phyloP scores from a whole-genome alignment of 2,888 invertebrate species.

The Drosophila mimica region DNA sequence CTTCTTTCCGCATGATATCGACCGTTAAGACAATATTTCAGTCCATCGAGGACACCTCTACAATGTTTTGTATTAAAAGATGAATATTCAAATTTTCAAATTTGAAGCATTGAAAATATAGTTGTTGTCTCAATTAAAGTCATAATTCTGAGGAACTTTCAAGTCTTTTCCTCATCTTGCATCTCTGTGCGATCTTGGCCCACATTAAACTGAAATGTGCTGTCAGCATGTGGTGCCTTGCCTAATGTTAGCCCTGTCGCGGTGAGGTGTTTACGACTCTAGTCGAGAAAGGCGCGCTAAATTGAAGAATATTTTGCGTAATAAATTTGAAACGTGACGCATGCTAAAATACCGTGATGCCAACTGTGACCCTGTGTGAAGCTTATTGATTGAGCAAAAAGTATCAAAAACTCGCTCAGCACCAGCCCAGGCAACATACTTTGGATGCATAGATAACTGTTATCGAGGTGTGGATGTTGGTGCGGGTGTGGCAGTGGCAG shows the following conservation, averaged over 20 bases:
- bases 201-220: slow-evolving; percentile 41
- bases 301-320: slow-evolving; percentile 75
- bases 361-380: slow-evolving; percentile 54
- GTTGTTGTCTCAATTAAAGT: slow-evolving; percentile 41
- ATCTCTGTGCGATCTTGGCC: slow-evolving; percentile 8
- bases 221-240: slow-evolving; percentile 53
- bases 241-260: slow-evolving; percentile 38
- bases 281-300: slow-evolving; percentile 57
- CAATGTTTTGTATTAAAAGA: neutral
- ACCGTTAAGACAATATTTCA: neutral
- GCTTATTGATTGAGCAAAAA: slow-evolving; percentile 71
- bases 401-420: slow-evolving; percentile 32
- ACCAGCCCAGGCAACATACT: slow-evolving; percentile 21
- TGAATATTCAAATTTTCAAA: neutral
- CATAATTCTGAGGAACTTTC: slow-evolving; percentile 13
- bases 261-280: slow-evolving; percentile 43
- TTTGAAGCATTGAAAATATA: neutral
- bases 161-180: slow-evolving; percentile 8
- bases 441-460: slow-evolving; percentile 59
- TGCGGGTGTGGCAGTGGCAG: neutral
- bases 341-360: slow-evolving; percentile 46
- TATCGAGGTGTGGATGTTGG: slow-evolving; percentile 19
- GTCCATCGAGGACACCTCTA: neutral
- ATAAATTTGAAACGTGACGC: slow-evolving; percentile 80
- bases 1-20: neutral